These are phyloP conservation scores for Physeter macrocephalus DNA, from an alignment of 2,113 vertebrate genomes.

Conservation along the genomic window DNA sequence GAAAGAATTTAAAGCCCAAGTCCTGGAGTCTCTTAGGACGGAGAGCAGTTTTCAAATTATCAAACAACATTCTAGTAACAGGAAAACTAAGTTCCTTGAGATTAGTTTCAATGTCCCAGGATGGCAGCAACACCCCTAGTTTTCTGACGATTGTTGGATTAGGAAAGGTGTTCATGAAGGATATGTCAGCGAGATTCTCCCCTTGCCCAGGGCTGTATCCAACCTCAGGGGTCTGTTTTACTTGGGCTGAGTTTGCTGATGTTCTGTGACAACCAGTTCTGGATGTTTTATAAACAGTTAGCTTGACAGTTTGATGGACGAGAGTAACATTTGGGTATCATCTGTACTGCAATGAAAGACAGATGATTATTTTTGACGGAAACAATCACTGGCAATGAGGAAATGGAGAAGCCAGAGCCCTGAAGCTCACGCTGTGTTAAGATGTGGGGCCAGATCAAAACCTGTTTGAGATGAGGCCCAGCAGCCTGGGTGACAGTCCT, in stretches of 20 bases:
- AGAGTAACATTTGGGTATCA: slow-evolving; percentile 53
- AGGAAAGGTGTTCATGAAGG: slow-evolving; percentile 27
- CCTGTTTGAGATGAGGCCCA: not conserved
- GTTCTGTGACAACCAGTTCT: slow-evolving; percentile 37
- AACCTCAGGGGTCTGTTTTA: not conserved
- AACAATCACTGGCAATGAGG: not conserved
- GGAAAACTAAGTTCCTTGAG: not conserved
- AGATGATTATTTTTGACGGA: slow-evolving; percentile 45
- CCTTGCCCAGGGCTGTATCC: not conserved
- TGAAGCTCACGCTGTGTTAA: not conserved
- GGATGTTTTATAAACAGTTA: slow-evolving; percentile 64
- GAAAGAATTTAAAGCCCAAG: not conserved
- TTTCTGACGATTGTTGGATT: not conserved
- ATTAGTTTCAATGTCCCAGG: not conserved
- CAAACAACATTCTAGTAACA: not conserved
- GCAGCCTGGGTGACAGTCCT: not conserved
- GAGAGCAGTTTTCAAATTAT: not conserved
- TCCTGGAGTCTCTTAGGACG: not conserved
- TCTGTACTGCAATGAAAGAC: slow-evolving; percentile 39
- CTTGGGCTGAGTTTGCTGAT: slow-evolving; percentile 23
- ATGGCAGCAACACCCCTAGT: rapidly evolving
- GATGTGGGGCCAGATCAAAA: not conserved
- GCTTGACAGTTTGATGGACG: slow-evolving; percentile 41
- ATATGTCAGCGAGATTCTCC: not conserved
- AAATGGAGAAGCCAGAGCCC: not conserved